These are phyloP conservation scores for Pedetes capensis DNA, from an alignment of 2,113 vertebrate genomes.

Conservation along the genomic window DNA sequence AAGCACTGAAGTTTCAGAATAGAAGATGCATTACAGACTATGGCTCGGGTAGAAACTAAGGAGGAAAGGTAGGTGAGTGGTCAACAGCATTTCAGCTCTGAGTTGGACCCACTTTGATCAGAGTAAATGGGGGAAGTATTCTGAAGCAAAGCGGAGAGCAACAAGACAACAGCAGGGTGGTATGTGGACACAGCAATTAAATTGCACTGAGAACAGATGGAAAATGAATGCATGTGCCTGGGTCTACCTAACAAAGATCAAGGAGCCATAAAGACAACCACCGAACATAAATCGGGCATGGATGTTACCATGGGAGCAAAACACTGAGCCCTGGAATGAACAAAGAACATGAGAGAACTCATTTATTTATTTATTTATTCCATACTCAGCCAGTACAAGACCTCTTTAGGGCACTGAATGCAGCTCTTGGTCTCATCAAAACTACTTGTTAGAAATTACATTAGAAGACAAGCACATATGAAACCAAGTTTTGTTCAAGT, in stretches of 20 bases:
- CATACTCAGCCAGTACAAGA: background rate
- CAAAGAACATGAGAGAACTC: background rate
- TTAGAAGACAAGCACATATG: background rate
- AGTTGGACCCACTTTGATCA: background rate
- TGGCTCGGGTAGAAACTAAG: background rate
- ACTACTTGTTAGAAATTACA: background rate
- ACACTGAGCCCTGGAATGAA: background rate
- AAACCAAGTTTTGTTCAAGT: background rate
- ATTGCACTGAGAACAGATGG: background rate
- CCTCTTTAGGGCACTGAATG: background rate
- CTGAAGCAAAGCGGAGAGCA: background rate
- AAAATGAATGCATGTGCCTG: background rate
- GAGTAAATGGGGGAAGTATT: background rate
- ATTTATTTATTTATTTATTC: too few relatives aligned
- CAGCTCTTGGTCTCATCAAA: background rate
- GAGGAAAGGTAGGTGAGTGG: too few relatives aligned
- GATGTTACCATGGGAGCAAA: background rate
- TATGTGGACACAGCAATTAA: background rate
- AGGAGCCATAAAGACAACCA: background rate
- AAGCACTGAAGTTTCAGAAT: background rate
- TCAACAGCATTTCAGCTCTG: background rate
- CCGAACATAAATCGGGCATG: background rate
- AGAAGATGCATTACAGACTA: background rate
- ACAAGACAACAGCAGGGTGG: background rate
- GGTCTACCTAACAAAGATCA: background rate